Percentiles rank a stretch among this genome's conserved stretches.
phyloP scores from a whole-genome alignment of 2,113 vertebrate species.

The Clarias gariepinus region DNA sequence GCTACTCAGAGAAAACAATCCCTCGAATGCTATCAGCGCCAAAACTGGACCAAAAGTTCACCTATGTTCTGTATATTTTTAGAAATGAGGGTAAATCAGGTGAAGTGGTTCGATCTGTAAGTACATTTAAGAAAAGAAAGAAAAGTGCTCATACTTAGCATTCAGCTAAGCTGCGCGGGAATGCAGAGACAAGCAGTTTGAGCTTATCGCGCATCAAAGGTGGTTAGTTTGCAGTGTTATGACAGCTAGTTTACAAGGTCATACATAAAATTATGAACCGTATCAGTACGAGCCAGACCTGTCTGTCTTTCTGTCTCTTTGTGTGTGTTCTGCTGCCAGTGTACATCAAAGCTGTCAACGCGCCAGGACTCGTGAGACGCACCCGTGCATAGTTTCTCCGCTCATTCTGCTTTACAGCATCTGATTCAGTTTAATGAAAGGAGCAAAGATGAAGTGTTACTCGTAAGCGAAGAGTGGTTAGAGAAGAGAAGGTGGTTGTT shows the following conservation, averaged over 20 bases:
- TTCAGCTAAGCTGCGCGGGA: not conserved
- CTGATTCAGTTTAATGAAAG: not conserved
- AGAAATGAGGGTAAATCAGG: not conserved
- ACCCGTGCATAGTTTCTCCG: slow-evolving; percentile 1
- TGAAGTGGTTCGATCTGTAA: not conserved
- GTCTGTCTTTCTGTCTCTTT: slow-evolving; percentile 20
- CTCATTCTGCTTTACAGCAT: not conserved
- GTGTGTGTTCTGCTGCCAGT: slow-evolving; percentile 6
- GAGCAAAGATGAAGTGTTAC: not conserved
- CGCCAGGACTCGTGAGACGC: not conserved
- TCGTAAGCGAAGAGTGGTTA: not conserved
- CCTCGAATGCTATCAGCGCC: no score
- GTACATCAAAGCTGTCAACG: slow-evolving; percentile 29
- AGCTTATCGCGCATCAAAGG: slow-evolving; percentile 36
- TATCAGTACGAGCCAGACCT: slow-evolving; percentile 34
- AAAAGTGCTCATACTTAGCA: not conserved
- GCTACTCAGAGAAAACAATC: not conserved
- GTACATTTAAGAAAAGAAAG: not conserved
- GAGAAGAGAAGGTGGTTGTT: no score
- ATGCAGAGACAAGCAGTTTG: not conserved
- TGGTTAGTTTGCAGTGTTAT: slow-evolving; percentile 31
- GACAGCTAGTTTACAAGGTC: slow-evolving; percentile 48
- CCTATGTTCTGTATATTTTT: not conserved
- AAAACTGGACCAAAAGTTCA: not conserved
- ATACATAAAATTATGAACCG: slow-evolving; percentile 32